phyloP scores from a whole-genome alignment of 1,140 invertebrate genomes.

The Heliothis virescens region DNA sequence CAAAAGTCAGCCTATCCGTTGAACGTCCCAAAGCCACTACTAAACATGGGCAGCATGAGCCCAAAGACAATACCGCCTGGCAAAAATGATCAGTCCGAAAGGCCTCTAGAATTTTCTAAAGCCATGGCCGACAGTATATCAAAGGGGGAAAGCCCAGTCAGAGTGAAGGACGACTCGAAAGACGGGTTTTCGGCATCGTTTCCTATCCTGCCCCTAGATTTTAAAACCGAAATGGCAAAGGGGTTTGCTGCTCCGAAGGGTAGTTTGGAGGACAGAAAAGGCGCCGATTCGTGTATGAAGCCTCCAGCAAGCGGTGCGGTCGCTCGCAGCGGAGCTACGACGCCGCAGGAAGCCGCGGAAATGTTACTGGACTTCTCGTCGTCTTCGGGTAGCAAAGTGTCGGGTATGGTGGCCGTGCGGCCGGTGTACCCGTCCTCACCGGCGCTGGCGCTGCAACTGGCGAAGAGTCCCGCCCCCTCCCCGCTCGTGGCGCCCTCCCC shows the following conservation, averaged over 20 bases:
- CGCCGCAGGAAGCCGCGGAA: constrained; percentile 87
- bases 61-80: constrained; percentile 73
- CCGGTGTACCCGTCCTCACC: constrained; percentile 89
- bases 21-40: constrained; percentile 79
- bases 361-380: constrained; percentile 89
- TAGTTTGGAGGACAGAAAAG: constrained; percentile 77
- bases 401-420: constrained; percentile 84
- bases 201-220: constrained; percentile 79
- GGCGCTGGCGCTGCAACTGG: constrained; percentile 91
- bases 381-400: constrained; percentile 84
- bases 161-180: constrained; percentile 77
- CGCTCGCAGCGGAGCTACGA: constrained; percentile 78
- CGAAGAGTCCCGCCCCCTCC: constrained; percentile 92
- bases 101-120: constrained; percentile 74
- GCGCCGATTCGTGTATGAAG: constrained; percentile 81
- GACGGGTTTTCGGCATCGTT: constrained; percentile 71
- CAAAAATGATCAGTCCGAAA: constrained; percentile 71
- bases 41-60: constrained; percentile 79
- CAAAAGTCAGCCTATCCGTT: constrained; percentile 79
- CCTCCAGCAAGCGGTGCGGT: constrained; percentile 77
- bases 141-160: constrained; percentile 76
- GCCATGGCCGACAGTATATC: constrained; percentile 73
- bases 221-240: constrained; percentile 81
- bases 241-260: constrained; percentile 81
- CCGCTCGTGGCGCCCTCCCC: constrained; percentile 90